These are phyloP conservation scores for Epizoanthus ramosus DNA, from an alignment of 92 coral and sea anemone genomes.

Conservation along the genomic window DNA sequence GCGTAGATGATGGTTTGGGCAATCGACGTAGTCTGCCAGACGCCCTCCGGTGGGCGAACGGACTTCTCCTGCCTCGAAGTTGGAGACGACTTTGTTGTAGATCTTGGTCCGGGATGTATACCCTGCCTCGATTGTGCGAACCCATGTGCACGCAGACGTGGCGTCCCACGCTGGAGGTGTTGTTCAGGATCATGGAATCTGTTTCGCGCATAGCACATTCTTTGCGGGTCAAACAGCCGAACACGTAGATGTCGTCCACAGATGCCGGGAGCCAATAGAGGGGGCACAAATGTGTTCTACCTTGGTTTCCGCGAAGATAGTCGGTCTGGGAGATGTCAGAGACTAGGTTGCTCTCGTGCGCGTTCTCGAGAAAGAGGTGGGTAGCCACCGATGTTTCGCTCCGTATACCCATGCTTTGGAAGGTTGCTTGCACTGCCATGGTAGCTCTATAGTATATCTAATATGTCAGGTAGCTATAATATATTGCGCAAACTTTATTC, in stretches of 20 bases:
- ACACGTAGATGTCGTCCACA: slow-evolving; percentile 30
- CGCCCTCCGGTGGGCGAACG: slow-evolving; percentile 32
- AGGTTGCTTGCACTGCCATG: too few relatives aligned
- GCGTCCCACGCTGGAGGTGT: slow-evolving; percentile 38
- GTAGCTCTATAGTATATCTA: too few relatives aligned
- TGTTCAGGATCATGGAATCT: slow-evolving; percentile 10
- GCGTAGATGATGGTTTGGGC: slow-evolving; percentile 45
- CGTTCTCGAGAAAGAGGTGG: slow-evolving; percentile 13
- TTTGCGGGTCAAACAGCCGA: background rate
- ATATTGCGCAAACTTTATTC: too few relatives aligned
- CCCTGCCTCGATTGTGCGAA: background rate
- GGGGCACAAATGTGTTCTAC: background rate
- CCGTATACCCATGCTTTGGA: too few relatives aligned
- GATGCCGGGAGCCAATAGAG: slow-evolving; percentile 17
- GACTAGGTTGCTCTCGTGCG: slow-evolving; percentile 34
- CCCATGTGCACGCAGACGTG: slow-evolving; percentile 54
- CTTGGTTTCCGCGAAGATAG: slow-evolving; percentile 13
- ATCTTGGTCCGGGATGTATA: slow-evolving; percentile 31
- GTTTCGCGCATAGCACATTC: slow-evolving; percentile 1
- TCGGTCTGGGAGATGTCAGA: slow-evolving; percentile 14
- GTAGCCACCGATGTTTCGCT: background rate
- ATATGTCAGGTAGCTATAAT: too few relatives aligned
- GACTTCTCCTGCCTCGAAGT: slow-evolving; percentile 49
- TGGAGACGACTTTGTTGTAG: slow-evolving; percentile 52
- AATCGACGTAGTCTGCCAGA: slow-evolving; percentile 42